Percentiles rank a stretch among this genome's conserved stretches.
Evolutionary conservation across 2,113 vertebrate species (phyloP).

Genomic region (Pollimyrus isidori): DNA sequence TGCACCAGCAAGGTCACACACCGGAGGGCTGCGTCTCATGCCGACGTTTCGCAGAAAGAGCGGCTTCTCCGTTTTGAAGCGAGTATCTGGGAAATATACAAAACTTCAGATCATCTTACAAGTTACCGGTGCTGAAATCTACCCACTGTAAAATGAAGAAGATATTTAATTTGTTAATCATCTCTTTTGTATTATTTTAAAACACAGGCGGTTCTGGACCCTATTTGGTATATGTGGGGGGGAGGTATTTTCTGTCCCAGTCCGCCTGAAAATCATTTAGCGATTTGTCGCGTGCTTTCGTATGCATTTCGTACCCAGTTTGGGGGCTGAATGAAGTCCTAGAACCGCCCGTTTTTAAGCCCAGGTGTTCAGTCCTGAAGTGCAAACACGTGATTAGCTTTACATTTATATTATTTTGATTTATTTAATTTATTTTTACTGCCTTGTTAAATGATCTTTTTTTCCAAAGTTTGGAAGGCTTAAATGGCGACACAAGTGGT

Average conservation of each 20-base stretch:
- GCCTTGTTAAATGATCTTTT: background rate
- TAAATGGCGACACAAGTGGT: constrained; percentile 10
- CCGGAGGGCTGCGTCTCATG: background rate
- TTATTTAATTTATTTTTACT: background rate
- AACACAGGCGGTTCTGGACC: background rate
- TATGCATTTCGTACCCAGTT: background rate
- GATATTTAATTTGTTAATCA: background rate
- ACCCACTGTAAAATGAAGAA: background rate
- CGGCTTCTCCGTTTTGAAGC: background rate
- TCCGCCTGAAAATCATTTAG: background rate
- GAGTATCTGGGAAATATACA: background rate
- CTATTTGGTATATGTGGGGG: background rate
- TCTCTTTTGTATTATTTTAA: background rate
- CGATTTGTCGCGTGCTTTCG: background rate
- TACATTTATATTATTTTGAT: background rate
- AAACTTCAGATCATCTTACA: background rate
- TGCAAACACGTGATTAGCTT: background rate
- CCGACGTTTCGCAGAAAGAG: background rate
- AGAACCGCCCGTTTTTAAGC: background rate
- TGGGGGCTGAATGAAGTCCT: background rate
- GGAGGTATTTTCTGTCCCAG: background rate
- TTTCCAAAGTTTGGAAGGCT: background rate
- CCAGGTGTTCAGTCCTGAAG: background rate
- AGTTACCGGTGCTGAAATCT: background rate
- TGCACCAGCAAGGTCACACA: background rate